A percentile compares a stretch with the other conserved stretches of the same genome.
Conservation (phyloP, 2,113 vertebrate species). For the Arenaria interpres region DNA sequence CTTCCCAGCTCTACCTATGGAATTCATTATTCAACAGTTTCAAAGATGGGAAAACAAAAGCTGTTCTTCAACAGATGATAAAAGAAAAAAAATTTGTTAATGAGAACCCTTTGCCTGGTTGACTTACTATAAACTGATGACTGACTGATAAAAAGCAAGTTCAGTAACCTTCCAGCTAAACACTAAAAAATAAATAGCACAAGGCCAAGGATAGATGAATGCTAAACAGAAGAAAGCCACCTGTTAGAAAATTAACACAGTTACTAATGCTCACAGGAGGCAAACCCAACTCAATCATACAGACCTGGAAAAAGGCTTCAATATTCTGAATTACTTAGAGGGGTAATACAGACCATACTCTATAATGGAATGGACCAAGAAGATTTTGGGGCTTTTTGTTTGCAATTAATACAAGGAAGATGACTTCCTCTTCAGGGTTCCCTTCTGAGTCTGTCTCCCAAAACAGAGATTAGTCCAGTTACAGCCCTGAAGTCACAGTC, state of each 20-base stretch:
- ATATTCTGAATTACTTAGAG: not conserved
- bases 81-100: not conserved
- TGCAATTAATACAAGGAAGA: not conserved
- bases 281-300: not conserved
- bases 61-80: not conserved
- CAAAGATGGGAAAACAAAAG: not conserved
- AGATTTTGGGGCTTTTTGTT: not conserved
- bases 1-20: not conserved
- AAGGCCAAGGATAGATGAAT: not conserved
- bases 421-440: not conserved
- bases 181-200: not conserved
- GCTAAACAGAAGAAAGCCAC: not conserved
- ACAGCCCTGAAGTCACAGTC: not conserved
- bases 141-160: not conserved
- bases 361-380: not conserved
- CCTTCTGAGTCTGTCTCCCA: not conserved
- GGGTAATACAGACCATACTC: not conserved
- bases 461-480: not conserved
- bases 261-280: not conserved
- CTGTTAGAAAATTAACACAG: not conserved
- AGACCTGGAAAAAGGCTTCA: not conserved
- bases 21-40: conserved; percentile 1
- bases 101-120: not conserved
- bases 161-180: not conserved
- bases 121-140: not conserved